Evolutionary conservation across 2,113 vertebrate species (phyloP), one percentile per base, ranked within the genome.

Genomic region (Lota lota): DNA sequence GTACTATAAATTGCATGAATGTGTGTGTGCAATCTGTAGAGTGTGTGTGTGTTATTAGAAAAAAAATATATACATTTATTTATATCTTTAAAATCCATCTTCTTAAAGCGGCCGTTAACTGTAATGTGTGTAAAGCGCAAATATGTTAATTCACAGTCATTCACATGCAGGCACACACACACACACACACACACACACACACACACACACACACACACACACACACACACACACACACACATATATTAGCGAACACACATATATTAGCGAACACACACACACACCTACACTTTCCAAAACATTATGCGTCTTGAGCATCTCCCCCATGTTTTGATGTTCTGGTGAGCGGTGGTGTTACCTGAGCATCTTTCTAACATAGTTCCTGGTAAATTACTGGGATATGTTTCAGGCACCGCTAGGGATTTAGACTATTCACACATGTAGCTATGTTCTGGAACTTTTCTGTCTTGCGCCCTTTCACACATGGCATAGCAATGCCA

Each of bases 211-310:
- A 28, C 24, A 28, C 24, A 28, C 24, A 28, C 24, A 68, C 59
- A 50, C 58, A 5, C 56, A 61, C 51, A 57, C 40, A 69, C 50
- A 73, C 67, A 77, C 68, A 80, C 53, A 61, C 19, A 63, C 63
- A 67, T n/a, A n/a, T 21, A 12, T 59, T 22, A 11, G 5, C 16
- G n/a, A n/a, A 80, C 53, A 61, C 19, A 63, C 63, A 67, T n/a
- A n/a, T 21, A 12, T 59, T n/a, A n/a, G n/a, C n/a, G n/a, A n/a
- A n/a, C n/a, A n/a, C n/a, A n/a, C n/a, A 12, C 40, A 47, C 40
- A 47, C 40, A 47, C 10, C 12, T 47, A 47, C 40, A 47, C 40
- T 47, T 47, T 47, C 40, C 0, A 1, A 1, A 10, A 47, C 40
- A 47, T 47, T 47, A 11, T 47, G 40, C 10, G 40, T 11, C 40